Evolutionary conservation across 1,140 invertebrate genomes (phyloP).

Genomic region (Cataglyphis hispanica): DNA sequence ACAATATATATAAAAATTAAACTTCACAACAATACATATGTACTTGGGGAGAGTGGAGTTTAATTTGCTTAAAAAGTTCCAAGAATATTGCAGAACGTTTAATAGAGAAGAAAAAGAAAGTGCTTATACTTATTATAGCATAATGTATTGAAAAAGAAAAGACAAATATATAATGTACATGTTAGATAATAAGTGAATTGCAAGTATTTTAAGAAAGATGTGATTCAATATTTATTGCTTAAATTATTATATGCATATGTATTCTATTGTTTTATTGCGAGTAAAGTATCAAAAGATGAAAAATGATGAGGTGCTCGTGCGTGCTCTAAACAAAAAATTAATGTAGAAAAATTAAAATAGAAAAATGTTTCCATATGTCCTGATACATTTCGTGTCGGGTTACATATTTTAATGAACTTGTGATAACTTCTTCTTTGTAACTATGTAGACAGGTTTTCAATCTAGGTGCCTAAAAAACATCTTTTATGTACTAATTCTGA

Average conservation of each 20-base stretch:
- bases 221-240: conserved; percentile 33
- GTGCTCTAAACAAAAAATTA: conserved; percentile 4
- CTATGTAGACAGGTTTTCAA: conserved; percentile 36
- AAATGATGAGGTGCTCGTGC: neutral
- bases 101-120: conserved; percentile 47
- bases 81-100: conserved; percentile 33
- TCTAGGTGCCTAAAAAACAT: conserved; percentile 54
- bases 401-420: conserved; percentile 33
- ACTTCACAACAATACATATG: neutral
- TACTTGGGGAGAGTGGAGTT: conserved; percentile 36
- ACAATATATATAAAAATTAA: conserved; percentile 27
- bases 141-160: conserved; percentile 43
- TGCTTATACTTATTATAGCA: conserved; percentile 18
- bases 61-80: conserved; percentile 45
- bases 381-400: conserved; percentile 26
- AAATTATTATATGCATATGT: conserved; percentile 7
- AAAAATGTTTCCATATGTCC: conserved; percentile 6
- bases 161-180: conserved; percentile 42
- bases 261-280: conserved; percentile 21
- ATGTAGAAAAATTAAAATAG: conserved; percentile 44
- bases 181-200: conserved; percentile 36
- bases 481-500: conserved; percentile 42
- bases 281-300: conserved; percentile 28
- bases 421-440: conserved; percentile 55
- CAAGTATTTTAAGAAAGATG: conserved; percentile 35